Evolutionary conservation across 2,113 vertebrate genomes (phyloP), one percentile per base, ranked within the genome.

Genomic region (Athene noctua): DNA sequence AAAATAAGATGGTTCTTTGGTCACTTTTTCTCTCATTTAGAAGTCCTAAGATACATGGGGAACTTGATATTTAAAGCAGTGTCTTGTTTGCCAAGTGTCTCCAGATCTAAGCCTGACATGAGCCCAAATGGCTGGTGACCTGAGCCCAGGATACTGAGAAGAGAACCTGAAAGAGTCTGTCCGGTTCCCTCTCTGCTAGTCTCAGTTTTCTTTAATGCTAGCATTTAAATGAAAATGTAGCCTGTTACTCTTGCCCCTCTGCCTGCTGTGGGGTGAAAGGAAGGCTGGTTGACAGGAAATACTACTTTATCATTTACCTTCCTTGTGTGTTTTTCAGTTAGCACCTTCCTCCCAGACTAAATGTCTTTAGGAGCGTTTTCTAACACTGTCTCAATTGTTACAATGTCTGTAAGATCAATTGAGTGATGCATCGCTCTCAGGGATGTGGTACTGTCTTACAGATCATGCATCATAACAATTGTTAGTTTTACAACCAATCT

Each of bases 401-500:
- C 29, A 70, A 15, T 0, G 0, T 83, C 59, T n/a, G 67, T 52
- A 74, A 79, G 59, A 20, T 52, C 13, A 67, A 2, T 2, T 0
- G 10, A 79, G 61, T 18, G 57, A 65, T 90, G 38, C 19, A 8
- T 9, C 1, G 5, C 10, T 78, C 42, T 18, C 3, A 3, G 11
- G 51, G 26, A 46, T 71, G 46, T 66, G 36, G 9, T 58, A 27
- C 15, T n/a, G 54, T 52, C 27, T 73, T 36, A 57, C 9, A 58
- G 72, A 58, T 57, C 10, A 11, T 5, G 27, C 13, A 66, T 61
- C 3, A 0, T 63, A 58, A 21, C 9, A 51, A 90, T 7, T 2
- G 3, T 40, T 68, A 21, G 30, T 61, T 94, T 19, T 80, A 49
- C 46, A 83, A 7, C 30, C 46, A 7, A 44, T 83, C 27, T 8